phyloP scores from a whole-genome alignment of 2,797 vertebrate genomes.

The Malacoraja senta region DNA sequence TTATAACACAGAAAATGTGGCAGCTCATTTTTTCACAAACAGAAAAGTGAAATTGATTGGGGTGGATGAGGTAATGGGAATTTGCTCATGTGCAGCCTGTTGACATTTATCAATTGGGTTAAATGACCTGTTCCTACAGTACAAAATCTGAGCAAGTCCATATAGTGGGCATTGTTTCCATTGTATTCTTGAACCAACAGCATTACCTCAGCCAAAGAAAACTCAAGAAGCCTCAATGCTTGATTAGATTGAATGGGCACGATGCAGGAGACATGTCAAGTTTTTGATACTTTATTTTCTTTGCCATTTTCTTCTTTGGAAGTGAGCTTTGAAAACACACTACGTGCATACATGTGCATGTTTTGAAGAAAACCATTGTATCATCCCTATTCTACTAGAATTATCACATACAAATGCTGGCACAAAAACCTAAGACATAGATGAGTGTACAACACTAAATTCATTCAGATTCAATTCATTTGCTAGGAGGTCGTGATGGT shows the following conservation, averaged over 20 bases:
- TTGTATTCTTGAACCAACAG: neutral
- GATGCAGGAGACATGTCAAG: neutral
- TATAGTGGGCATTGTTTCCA: neutral
- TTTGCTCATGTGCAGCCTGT: too few species aligned
- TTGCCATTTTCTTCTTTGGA: neutral
- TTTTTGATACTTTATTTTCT: neutral
- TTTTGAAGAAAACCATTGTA: neutral
- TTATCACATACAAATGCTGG: neutral
- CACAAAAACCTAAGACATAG: neutral
- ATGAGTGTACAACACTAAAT: neutral
- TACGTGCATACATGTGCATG: neutral
- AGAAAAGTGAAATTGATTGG: too few species aligned
- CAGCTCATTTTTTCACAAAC: too few species aligned
- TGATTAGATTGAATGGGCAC: neutral
- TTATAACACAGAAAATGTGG: too few species aligned
- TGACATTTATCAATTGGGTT: too few species aligned
- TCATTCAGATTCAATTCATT: neutral
- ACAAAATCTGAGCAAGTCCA: neutral
- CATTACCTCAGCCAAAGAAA: neutral
- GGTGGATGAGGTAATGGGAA: too few species aligned
- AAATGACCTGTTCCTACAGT: too few species aligned
- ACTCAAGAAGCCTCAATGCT: neutral
- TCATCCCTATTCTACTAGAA: neutral
- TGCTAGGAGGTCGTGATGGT: too few species aligned
- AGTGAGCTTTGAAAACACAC: neutral